Conservation (phyloP, 2,888 invertebrate genomes). For the Philereme vetulata region DNA sequence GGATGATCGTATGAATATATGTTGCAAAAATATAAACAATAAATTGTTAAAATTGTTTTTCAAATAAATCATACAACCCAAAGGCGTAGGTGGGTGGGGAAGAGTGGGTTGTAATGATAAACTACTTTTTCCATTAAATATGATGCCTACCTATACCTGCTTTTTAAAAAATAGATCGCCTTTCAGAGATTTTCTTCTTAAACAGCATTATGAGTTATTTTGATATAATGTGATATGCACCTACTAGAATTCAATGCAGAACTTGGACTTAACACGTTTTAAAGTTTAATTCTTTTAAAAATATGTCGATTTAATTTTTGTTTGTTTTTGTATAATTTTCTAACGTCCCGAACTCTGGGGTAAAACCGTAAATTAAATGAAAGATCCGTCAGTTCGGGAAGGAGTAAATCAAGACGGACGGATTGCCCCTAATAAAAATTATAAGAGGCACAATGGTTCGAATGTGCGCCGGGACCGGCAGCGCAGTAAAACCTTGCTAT, state of each 20-base stretch:
- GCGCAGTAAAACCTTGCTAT: conserved; percentile 81
- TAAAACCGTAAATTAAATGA: conserved; percentile 80
- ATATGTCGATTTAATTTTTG: conserved; percentile 70
- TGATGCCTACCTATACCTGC: neutral
- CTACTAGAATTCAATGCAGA: too few relatives aligned
- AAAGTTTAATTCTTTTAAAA: conserved; percentile 7
- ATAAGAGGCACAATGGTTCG: conserved; percentile 82
- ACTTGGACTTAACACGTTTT: too few relatives aligned
- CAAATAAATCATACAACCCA: conserved; percentile 57
- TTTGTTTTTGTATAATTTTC: conserved; percentile 79
- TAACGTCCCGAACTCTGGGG: conserved; percentile 75
- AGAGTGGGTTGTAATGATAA: conserved; percentile 12
- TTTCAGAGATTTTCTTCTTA: too few relatives aligned
- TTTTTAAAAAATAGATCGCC: too few relatives aligned
- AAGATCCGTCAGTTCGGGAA: conserved; percentile 83
- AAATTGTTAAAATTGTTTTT: conserved; percentile 54
- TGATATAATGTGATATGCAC: too few relatives aligned
- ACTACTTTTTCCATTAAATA: neutral
- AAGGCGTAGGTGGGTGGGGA: conserved; percentile 19
- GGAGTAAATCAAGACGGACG: conserved; percentile 82
- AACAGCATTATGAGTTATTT: too few relatives aligned
- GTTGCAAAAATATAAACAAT: conserved; percentile 63
- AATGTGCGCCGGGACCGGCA: conserved; percentile 78
- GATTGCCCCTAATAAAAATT: conserved; percentile 84
- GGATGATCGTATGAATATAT: conserved; percentile 59